A percentile compares a stretch with the other conserved stretches of the same genome.
Conservation (phyloP, 2,888 invertebrate species). For the Mystacides longicornis region DNA sequence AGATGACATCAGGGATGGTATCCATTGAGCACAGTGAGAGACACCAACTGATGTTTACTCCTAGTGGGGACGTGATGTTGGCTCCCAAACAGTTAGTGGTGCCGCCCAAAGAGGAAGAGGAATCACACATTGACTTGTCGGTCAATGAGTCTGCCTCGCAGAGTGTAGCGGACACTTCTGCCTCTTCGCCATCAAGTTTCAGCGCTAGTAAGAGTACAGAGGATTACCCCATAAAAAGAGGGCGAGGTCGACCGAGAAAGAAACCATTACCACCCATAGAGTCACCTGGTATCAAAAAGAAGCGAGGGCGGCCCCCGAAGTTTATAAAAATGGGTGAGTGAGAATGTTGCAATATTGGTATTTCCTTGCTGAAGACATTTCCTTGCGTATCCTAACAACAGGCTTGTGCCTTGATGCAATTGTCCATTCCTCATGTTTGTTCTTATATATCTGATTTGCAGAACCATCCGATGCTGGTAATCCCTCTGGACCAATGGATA, state of each 20-base stretch:
- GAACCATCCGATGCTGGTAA: constrained; percentile 9
- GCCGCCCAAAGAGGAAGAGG: not conserved
- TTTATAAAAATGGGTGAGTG: constrained; percentile 30
- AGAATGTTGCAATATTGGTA: not conserved
- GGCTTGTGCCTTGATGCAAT: not conserved
- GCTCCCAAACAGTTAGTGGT: constrained; percentile 33
- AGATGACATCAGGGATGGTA: constrained; percentile 46
- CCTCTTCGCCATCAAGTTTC: constrained; percentile 2
- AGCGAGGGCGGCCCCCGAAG: constrained; percentile 44
- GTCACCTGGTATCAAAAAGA: constrained; percentile 42
- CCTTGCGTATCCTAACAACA: not conserved
- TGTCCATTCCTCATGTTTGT: not conserved
- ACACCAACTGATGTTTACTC: constrained; percentile 31
- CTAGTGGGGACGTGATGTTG: constrained; percentile 46
- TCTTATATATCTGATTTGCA: constrained; percentile 2
- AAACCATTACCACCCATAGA: constrained; percentile 42
- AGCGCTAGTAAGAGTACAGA: constrained; percentile 21
- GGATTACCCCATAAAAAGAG: constrained; percentile 41
- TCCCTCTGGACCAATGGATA: constrained; percentile 39
- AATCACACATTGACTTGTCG: constrained; percentile 5
- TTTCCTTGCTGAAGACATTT: not conserved
- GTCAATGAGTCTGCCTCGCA: constrained; percentile 17
- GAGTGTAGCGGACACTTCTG: constrained; percentile 24
- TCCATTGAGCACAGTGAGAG: constrained; percentile 45
- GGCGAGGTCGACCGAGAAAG: constrained; percentile 48